Conservation (phyloP, 2,888 invertebrate species). For the Metacarcinus magister region DNA sequence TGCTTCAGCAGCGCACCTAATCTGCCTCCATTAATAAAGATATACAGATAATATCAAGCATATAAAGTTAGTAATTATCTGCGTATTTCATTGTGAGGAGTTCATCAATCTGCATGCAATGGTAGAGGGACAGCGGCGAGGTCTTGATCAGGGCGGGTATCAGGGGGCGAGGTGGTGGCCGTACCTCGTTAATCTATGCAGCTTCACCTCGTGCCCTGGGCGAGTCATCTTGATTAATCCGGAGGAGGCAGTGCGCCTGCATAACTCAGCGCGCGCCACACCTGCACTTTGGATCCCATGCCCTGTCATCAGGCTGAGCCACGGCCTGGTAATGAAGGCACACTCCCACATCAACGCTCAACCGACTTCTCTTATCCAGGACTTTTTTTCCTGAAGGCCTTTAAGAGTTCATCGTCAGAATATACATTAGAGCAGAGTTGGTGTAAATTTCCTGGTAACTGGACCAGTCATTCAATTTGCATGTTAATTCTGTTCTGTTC, state of each 20-base stretch:
- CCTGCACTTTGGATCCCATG: slow-evolving; percentile 58
- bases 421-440: slow-evolving; percentile 55
- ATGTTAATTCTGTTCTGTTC: slow-evolving; percentile 54
- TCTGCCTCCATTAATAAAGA: slow-evolving; percentile 58
- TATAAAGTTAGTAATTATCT: slow-evolving; percentile 58
- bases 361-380: not conserved
- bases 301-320: slow-evolving; percentile 63
- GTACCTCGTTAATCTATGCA: slow-evolving; percentile 66
- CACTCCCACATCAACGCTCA: slow-evolving; percentile 52
- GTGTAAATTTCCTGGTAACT: slow-evolving; percentile 63
- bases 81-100: slow-evolving; percentile 63
- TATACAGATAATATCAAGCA: slow-evolving; percentile 62
- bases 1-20: slow-evolving; percentile 18
- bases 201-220: slow-evolving; percentile 66
- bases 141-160: slow-evolving; percentile 64
- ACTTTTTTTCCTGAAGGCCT: not conserved
- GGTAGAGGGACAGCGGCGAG: slow-evolving; percentile 58
- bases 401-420: slow-evolving; percentile 45
- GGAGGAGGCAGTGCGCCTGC: slow-evolving; percentile 57
- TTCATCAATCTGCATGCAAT: slow-evolving; percentile 44
- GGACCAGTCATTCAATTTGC: slow-evolving; percentile 66
- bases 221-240: slow-evolving; percentile 66
- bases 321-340: slow-evolving; percentile 22
- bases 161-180: slow-evolving; percentile 12
- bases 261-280: slow-evolving; percentile 65